Conservation (phyloP, 2,888 invertebrate species). For the Schizotus pectinicornis region DNA sequence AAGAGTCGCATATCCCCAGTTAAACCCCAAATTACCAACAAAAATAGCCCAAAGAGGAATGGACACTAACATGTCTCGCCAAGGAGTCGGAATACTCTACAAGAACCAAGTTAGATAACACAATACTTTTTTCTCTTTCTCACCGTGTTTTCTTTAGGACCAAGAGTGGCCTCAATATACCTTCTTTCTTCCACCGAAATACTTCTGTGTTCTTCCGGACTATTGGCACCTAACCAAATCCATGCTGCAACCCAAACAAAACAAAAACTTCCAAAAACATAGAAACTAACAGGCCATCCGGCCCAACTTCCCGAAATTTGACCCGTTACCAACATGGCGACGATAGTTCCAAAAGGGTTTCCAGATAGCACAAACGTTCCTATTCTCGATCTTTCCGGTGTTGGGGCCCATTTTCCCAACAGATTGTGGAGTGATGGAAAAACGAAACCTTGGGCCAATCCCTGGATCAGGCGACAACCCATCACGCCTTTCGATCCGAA, state of each 20-base stretch:
- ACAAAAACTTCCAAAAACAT: slow-evolving; percentile 2
- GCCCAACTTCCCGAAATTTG: slow-evolving; percentile 1
- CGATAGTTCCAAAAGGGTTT: slow-evolving; percentile 75
- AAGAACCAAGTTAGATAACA: slow-evolving; percentile 39
- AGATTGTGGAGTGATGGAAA: slow-evolving; percentile 74
- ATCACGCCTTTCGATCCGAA: slow-evolving; percentile 69
- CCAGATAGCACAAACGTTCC: slow-evolving; percentile 71
- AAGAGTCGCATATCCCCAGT: slow-evolving; percentile 84
- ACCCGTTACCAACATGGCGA: slow-evolving; percentile 60
- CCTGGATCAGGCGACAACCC: slow-evolving; percentile 70
- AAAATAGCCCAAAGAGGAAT: slow-evolving; percentile 77
- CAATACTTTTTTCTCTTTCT: slow-evolving; percentile 43
- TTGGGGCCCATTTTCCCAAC: slow-evolving; percentile 76
- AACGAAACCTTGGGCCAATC: slow-evolving; percentile 74
- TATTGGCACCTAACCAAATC: slow-evolving; percentile 2
- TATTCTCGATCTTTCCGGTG: slow-evolving; percentile 69
- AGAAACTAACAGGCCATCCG: slow-evolving; percentile 20
- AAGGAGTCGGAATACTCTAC: slow-evolving; percentile 66
- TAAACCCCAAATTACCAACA: slow-evolving; percentile 74
- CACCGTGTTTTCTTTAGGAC: slow-evolving; percentile 40
- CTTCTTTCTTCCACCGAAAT: slow-evolving; percentile 13
- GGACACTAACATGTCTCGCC: slow-evolving; percentile 74
- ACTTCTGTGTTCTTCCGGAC: slow-evolving; percentile 12
- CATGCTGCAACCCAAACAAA: slow-evolving; percentile 7
- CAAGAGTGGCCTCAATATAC: slow-evolving; percentile 12